Percentiles rank a stretch among this genome's conserved stretches.
Evolutionary conservation across 1,140 invertebrate species (phyloP).

Genomic region (Bombus polaris): DNA sequence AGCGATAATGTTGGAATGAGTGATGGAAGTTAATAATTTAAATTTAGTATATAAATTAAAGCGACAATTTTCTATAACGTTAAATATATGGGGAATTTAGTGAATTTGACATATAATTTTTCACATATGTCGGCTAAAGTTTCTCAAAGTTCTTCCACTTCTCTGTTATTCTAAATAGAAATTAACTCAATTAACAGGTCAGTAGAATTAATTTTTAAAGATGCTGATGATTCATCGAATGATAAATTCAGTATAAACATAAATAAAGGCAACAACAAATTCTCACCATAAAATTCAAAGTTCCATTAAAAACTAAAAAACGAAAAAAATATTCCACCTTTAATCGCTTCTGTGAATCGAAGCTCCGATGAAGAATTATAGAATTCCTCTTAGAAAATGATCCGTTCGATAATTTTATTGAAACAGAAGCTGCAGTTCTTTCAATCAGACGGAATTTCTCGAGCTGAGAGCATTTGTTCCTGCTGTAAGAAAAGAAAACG

Average conservation of each 20-base stretch:
- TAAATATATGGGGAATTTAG: too few relatives aligned
- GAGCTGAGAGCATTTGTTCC: background rate
- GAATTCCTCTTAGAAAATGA: background rate
- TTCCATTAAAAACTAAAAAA: background rate
- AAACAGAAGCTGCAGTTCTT: too few relatives aligned
- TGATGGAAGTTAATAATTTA: too few relatives aligned
- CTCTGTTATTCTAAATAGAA: too few relatives aligned
- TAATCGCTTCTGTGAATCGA: background rate
- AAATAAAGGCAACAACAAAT: background rate
- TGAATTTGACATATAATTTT: too few relatives aligned
- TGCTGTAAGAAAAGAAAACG: conserved; percentile 17
- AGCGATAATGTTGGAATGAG: too few relatives aligned
- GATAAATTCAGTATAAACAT: too few relatives aligned
- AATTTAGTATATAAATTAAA: too few relatives aligned
- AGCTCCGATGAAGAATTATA: background rate
- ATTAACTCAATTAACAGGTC: too few relatives aligned
- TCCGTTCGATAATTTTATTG: background rate
- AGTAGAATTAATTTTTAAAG: background rate
- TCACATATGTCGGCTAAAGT: too few relatives aligned
- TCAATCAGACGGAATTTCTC: background rate
- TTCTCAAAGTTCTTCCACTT: too few relatives aligned
- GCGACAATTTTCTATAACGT: background rate
- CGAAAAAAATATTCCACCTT: background rate
- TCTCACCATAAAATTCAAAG: background rate
- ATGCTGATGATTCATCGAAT: background rate